Evolutionary conservation across 2,113 vertebrate species (phyloP).

Genomic region (Sprattus sprattus): DNA sequence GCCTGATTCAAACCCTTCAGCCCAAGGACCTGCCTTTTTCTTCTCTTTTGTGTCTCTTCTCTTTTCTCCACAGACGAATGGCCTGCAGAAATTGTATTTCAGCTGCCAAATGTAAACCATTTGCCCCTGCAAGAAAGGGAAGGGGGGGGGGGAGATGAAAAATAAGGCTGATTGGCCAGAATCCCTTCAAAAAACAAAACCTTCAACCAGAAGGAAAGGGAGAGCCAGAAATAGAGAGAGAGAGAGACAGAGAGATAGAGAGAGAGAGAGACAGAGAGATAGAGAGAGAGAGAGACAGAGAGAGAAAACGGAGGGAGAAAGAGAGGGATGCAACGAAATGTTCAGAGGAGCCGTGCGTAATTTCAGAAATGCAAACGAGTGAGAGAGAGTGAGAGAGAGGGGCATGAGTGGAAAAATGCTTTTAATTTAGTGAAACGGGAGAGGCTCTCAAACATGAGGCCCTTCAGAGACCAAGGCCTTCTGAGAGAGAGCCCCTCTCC

Average conservation of each 20-base stretch:
- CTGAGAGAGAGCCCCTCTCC: not conserved
- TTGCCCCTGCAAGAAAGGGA: constrained; percentile 13
- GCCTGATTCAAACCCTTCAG: constrained; percentile 29
- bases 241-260: not conserved
- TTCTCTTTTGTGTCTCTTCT: constrained; percentile 17
- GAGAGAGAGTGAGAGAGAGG: not conserved
- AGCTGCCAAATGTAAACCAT: constrained; percentile 36
- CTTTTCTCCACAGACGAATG: constrained; percentile 38
- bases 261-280: not conserved
- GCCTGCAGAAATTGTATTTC: constrained; percentile 26
- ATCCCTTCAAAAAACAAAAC: too few species aligned
- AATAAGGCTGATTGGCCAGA: not conserved
- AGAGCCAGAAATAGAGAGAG: not conserved
- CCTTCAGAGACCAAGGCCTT: not conserved
- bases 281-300: not conserved
- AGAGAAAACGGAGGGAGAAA: too few species aligned
- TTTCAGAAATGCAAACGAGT: constrained; percentile 4
- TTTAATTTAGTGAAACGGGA: constrained; percentile 19
- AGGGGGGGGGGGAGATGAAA: not conserved
- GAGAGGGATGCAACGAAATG: constrained; percentile 12
- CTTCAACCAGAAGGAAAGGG: not conserved
- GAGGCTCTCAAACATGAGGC: not conserved
- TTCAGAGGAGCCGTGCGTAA: not conserved
- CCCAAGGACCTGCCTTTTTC: not conserved
- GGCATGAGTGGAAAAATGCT: not conserved